Conservation (phyloP, 2,797 vertebrate species). For the Crenichthys baileyi region DNA sequence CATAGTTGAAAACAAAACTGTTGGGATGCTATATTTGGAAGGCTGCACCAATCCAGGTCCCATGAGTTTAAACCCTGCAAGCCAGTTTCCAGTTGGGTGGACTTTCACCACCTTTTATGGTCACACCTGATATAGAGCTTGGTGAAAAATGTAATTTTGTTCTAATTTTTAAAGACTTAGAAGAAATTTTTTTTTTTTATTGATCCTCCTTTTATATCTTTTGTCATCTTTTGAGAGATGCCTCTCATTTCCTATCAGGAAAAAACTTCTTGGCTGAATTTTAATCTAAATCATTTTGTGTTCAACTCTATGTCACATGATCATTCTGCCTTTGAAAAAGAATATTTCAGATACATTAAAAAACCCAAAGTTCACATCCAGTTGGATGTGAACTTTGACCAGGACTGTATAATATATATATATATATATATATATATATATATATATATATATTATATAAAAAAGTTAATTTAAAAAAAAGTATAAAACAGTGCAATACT, state of each 20-base stretch:
- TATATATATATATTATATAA: too few species aligned
- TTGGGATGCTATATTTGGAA: background rate
- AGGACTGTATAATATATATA: too few species aligned
- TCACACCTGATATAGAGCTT: background rate
- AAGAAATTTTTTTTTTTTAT: too few species aligned
- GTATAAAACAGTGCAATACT: too few species aligned
- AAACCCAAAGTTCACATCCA: too few species aligned
- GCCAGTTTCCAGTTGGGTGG: background rate
- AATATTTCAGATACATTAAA: too few species aligned
- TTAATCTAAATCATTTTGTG: background rate
- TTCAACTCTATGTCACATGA: too few species aligned
- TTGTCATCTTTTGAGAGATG: background rate
- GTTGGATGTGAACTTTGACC: too few species aligned
- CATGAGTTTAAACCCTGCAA: background rate
- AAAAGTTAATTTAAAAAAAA: too few species aligned
- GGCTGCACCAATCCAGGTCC: too few species aligned
- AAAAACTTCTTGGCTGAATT: background rate
- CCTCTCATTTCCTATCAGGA: background rate
- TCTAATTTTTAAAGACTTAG: background rate
- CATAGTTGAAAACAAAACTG: background rate
- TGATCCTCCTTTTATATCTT: background rate
- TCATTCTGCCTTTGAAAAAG: too few species aligned
- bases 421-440: too few species aligned
- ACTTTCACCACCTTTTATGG: background rate
- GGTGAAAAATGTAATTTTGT: background rate